Conservation (phyloP, 2,888 invertebrate genomes). For the Drosophila subquinaria region DNA sequence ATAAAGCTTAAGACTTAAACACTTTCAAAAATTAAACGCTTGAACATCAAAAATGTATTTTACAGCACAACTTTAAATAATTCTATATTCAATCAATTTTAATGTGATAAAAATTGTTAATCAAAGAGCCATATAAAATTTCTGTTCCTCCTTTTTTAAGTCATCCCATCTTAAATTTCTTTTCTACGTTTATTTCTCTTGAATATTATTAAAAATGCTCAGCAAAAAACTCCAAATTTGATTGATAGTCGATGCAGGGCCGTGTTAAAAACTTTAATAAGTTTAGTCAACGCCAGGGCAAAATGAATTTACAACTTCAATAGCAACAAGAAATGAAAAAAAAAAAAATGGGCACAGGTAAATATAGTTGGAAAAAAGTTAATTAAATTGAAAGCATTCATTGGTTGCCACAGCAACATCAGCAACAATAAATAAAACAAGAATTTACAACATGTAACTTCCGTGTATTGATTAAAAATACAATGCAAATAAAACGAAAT, state of each 20-base stretch:
- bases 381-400: conserved; percentile 77
- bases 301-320: conserved; percentile 38
- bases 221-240: conserved; percentile 21
- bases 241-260: conserved; percentile 38
- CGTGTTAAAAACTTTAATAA: conserved; percentile 45
- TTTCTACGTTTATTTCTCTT: neutral
- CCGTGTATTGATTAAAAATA: conserved; percentile 40
- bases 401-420: conserved; percentile 29
- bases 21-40: conserved; percentile 1
- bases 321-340: conserved; percentile 12
- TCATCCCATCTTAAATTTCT: neutral
- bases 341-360: conserved; percentile 7
- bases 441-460: conserved; percentile 33
- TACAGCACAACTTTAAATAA: neutral
- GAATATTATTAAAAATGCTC: conserved; percentile 1
- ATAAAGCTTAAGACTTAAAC: neutral
- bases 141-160: neutral
- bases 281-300: conserved; percentile 37
- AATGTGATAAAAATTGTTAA: neutral
- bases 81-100: neutral
- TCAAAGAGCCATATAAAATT: neutral
- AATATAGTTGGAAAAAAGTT: conserved; percentile 60
- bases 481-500: conserved; percentile 13
- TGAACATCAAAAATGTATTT: neutral
- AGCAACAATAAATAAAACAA: conserved; percentile 21